These are phyloP conservation scores for Chorisops tibialis DNA, from an alignment of 2,888 invertebrate species.

Conservation along the genomic window DNA sequence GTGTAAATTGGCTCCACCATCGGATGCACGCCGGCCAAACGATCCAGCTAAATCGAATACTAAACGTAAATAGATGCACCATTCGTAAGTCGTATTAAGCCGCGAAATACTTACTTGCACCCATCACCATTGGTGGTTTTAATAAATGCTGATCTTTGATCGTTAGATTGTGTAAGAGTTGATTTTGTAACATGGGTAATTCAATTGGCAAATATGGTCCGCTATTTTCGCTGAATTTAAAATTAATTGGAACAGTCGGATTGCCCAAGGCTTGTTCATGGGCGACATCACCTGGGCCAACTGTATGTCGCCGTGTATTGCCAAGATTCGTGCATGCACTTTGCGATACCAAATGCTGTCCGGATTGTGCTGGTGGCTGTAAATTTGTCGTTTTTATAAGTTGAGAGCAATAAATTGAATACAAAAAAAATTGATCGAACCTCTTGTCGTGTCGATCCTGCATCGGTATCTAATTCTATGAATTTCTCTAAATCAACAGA, in stretches of 20 bases:
- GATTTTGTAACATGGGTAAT: slow-evolving; percentile 77
- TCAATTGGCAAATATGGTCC: slow-evolving; percentile 75
- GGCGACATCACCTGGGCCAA: slow-evolving; percentile 86
- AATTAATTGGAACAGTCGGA: slow-evolving; percentile 47
- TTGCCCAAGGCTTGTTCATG: slow-evolving; percentile 72
- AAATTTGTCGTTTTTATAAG: neutral
- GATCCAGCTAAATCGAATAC: slow-evolving; percentile 59
- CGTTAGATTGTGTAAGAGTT: slow-evolving; percentile 79
- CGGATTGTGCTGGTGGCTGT: slow-evolving; percentile 35
- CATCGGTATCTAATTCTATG: slow-evolving; percentile 43
- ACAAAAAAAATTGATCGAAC: neutral
- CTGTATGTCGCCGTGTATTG: slow-evolving; percentile 82
- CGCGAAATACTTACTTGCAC: slow-evolving; percentile 61
- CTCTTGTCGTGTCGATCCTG: slow-evolving; percentile 3
- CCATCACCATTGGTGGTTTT: slow-evolving; percentile 89
- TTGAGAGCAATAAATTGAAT: neutral
- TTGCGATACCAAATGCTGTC: slow-evolving; percentile 39
- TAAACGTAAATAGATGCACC: slow-evolving; percentile 30
- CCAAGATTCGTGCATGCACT: slow-evolving; percentile 38
- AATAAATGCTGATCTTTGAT: slow-evolving; percentile 90
- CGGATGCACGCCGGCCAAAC: slow-evolving; percentile 88
- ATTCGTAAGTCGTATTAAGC: neutral
- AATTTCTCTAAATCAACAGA: slow-evolving; percentile 50
- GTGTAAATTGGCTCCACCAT: slow-evolving; percentile 91
- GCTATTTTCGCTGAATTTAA: slow-evolving; percentile 45